Conservation (phyloP, 1,140 invertebrate species). For the Piezodorus guildinii region DNA sequence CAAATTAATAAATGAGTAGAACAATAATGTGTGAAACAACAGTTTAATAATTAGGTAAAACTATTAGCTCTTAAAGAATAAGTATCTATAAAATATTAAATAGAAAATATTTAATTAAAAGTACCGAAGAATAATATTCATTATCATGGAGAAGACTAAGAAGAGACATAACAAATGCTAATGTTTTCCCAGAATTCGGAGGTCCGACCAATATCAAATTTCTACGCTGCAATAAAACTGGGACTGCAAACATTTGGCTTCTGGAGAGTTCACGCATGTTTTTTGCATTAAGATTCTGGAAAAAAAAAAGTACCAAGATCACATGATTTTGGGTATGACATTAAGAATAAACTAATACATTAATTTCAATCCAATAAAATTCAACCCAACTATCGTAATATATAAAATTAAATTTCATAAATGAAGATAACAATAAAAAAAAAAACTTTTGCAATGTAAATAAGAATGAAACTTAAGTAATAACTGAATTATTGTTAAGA, state of each 20-base stretch:
- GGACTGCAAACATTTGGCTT: slow-evolving; percentile 3
- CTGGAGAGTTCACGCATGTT: not conserved
- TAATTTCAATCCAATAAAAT: no score
- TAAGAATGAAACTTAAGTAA: not conserved
- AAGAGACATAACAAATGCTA: slow-evolving; percentile 5
- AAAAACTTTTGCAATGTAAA: not conserved
- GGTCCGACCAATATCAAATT: slow-evolving; percentile 14
- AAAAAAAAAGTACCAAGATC: not conserved
- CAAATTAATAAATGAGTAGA: no score
- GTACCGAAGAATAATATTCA: not conserved
- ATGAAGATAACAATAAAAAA: not conserved
- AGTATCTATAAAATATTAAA: not conserved
- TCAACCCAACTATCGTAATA: no score
- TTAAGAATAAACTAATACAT: no score
- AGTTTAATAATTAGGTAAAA: no score
- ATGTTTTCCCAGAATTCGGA: slow-evolving; percentile 7
- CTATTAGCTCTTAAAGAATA: no score
- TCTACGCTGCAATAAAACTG: not conserved
- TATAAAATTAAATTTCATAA: not conserved
- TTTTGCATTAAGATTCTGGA: slow-evolving; percentile 4
- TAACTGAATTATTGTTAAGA: no score
- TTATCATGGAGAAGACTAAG: slow-evolving; percentile 2
- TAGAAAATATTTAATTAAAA: not conserved
- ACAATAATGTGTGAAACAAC: no score
- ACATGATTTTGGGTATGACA: no score